Evolutionary conservation across 2,888 invertebrate genomes (phyloP), one percentile per base, ranked within the genome.

Genomic region (Hermaeophaga mercurialis): DNA sequence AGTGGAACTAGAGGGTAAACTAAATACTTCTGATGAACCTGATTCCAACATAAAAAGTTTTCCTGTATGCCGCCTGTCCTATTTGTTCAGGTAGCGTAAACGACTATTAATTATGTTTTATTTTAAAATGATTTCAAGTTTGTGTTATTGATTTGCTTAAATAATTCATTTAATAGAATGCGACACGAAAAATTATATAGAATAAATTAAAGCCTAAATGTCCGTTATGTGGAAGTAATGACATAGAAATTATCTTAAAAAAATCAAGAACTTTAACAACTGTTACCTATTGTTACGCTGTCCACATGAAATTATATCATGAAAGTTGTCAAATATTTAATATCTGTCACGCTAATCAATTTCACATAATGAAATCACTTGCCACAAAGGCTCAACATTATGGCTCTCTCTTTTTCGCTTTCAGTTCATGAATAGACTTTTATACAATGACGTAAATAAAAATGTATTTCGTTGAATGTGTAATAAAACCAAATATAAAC

Each of bases 281-380:
- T 66, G 65, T 65, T 65, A 65, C 58, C 57, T 56, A 58, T 64
- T 65, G 66, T 64, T 67, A 62, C 59, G 55, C 59, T 63, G 62
- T 66, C 59, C 59, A 64, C 70, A 69, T 66, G 64, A 63, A 67
- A 64, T 61, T 67, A 58, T 65, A 66, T 67, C 65, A 69, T 64
- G 66, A 61, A 61, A 45, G 49, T 62, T 45, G 61, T 70, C 62
- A 69, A 67, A 67, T 65, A 70, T 70, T 62, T 63, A 70, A 63
- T 69, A 69, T 70, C 68, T 62, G 65, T 70, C 70, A 70, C 70
- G 70, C 67, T 62, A 66, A 69, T 70, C 70, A 52, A 60, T 59
- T 61, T 54, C 48, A 50, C 56, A 59, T 61, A 65, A 61, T 63
- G 59, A 63, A 63, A 66, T 63, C 59, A 63, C 57, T 65, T 61